Conservation (phyloP, 2,888 invertebrate genomes). For the Syrista parreyssii region DNA sequence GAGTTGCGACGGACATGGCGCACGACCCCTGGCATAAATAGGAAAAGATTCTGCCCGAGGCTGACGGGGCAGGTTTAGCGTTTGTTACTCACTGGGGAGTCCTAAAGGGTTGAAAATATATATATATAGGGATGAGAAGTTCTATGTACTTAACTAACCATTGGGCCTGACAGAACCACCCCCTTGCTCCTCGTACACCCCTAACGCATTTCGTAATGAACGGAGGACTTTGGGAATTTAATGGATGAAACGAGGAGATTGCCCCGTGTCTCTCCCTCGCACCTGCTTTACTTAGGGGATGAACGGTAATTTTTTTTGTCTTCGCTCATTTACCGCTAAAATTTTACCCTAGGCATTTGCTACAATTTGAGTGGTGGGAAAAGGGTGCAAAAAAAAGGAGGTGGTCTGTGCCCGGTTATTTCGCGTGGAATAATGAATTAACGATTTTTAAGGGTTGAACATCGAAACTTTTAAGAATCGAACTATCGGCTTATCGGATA, state of each 20-base stretch:
- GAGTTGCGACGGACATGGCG: neutral
- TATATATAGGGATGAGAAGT: neutral
- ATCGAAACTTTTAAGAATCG: neutral
- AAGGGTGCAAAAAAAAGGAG: neutral
- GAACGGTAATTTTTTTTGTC: neutral
- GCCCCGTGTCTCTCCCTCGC: neutral
- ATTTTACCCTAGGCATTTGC: neutral
- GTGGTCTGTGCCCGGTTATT: neutral
- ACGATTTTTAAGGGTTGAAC: neutral
- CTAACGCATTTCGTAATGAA: neutral
- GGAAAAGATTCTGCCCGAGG: neutral
- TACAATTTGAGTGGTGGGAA: neutral
- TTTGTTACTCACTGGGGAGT: conserved; percentile 6
- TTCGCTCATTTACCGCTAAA: neutral
- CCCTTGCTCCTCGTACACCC: neutral
- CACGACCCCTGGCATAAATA: neutral
- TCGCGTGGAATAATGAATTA: neutral
- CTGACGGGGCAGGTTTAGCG: neutral
- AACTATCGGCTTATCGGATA: neutral
- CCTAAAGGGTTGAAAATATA: conserved; percentile 10
- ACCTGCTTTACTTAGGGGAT: neutral
- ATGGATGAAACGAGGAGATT: neutral
- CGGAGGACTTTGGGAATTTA: neutral
- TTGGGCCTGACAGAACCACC: neutral
- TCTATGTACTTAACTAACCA: neutral